Base-by-base conservation (phyloP, 2,888 invertebrate genomes). In the Augiades crinisus region DNA sequence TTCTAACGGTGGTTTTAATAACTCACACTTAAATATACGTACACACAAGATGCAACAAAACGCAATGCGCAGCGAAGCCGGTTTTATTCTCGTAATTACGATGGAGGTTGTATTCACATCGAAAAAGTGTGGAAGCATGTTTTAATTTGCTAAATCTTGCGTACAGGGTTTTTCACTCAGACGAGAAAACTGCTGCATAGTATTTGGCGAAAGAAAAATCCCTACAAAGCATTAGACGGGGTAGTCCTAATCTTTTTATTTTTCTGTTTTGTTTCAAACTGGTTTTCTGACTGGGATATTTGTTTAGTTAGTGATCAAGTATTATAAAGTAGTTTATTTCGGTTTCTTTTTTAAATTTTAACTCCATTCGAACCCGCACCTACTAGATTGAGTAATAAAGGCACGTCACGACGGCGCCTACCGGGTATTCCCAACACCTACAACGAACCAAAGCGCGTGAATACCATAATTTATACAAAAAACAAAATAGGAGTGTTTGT, bases 351-450 rank as follows among this genome's bases (percentile, higher is more conserved):
- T n/a, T n/a, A n/a, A n/a, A n/a, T n/a, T n/a, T n/a, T n/a, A n/a
- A n/a, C n/a, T n/a, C n/a, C n/a, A n/a, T n/a, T n/a, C n/a, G n/a
- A n/a, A n/a, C n/a, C n/a, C n/a, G n/a, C n/a, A n/a, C n/a, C n/a
- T n/a, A n/a, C n/a, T n/a, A n/a, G n/a, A n/a, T n/a, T n/a, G n/a
- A n/a, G n/a, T n/a, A n/a, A n/a, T n/a, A n/a, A n/a, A n/a, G n/a
- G n/a, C n/a, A n/a, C n/a, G n/a, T n/a, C 53, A 57, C 57, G 47
- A n/a, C 61, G 65, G 66, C 70, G 69, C 68, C 64, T 52, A 43
- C 19, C 53, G 60, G 66, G 64, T 62, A 62, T 60, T 65, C 60
- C 65, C 64, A 54, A 49, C 43, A 34, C 16, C n/a, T n/a, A n/a
- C n/a, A n/a, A n/a, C n/a, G n/a, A n/a, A n/a, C n/a, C n/a, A n/a